phyloP scores from a whole-genome alignment of 2,888 invertebrate genomes.

The Thalpophila matura region DNA sequence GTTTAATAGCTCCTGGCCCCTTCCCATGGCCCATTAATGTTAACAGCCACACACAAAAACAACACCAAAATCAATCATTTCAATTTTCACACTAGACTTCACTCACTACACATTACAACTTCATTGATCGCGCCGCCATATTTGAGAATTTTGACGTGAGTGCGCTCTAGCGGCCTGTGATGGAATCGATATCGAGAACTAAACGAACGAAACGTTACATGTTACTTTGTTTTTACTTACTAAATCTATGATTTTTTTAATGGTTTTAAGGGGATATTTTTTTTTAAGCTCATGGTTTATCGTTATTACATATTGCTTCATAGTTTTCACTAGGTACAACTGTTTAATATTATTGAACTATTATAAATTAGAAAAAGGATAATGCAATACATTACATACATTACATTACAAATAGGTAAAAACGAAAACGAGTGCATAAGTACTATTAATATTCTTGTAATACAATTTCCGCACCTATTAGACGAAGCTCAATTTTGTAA shows the following conservation, averaged over 20 bases:
- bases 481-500: no score
- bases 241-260: neutral
- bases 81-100: constrained; percentile 88
- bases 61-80: constrained; percentile 85
- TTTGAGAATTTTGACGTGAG: constrained; percentile 87
- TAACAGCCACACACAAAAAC: constrained; percentile 86
- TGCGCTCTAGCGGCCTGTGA: constrained; percentile 87
- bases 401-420: no score
- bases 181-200: constrained; percentile 79
- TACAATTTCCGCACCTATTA: no score
- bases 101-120: constrained; percentile 90
- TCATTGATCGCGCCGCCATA: constrained; percentile 95
- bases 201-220: constrained; percentile 14
- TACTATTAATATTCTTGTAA: no score
- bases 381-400: no score
- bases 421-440: no score
- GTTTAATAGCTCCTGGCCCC: constrained; percentile 98
- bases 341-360: no score
- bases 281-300: neutral
- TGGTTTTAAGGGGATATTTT: neutral
- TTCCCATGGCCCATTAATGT: constrained; percentile 94
- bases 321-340: no score
- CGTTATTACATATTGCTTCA: neutral
- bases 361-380: no score
- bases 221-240: no score